A percentile compares a stretch with the other conserved stretches of the same genome.
Conservation (phyloP, 2,113 vertebrate species). For the Macroglossus sobrinus region DNA sequence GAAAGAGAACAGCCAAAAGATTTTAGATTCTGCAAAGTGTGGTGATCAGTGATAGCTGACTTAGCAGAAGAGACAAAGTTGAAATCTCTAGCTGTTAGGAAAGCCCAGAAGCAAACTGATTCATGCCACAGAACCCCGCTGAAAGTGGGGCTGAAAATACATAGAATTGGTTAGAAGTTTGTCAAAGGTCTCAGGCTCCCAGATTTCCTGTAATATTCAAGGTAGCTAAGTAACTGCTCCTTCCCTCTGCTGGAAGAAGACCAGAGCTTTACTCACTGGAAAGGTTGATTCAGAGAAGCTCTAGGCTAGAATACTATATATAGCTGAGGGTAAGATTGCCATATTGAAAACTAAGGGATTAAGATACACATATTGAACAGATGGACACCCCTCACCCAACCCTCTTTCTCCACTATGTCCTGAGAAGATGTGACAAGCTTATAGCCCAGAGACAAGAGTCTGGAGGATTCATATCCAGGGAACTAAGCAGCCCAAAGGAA, state of each 20-base stretch:
- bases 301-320: neutral
- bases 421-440: neutral
- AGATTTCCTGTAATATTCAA: neutral
- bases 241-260: neutral
- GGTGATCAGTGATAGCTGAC: neutral
- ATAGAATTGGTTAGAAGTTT: neutral
- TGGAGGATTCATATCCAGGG: neutral
- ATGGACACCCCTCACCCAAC: neutral
- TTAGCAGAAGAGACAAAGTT: neutral
- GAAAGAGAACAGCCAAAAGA: neutral
- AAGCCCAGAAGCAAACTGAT: neutral
- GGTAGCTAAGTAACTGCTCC: neutral
- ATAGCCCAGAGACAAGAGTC: neutral
- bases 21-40: neutral
- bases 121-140: neutral
- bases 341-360: neutral
- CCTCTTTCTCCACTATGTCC: neutral
- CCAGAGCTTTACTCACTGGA: neutral
- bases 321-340: neutral
- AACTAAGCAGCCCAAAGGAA: neutral
- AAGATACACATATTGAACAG: neutral
- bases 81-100: neutral
- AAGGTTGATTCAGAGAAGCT: neutral
- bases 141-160: neutral
- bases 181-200: neutral